These are phyloP conservation scores for Neria commutata DNA, from an alignment of 2,888 invertebrate species.

Conservation along the genomic window DNA sequence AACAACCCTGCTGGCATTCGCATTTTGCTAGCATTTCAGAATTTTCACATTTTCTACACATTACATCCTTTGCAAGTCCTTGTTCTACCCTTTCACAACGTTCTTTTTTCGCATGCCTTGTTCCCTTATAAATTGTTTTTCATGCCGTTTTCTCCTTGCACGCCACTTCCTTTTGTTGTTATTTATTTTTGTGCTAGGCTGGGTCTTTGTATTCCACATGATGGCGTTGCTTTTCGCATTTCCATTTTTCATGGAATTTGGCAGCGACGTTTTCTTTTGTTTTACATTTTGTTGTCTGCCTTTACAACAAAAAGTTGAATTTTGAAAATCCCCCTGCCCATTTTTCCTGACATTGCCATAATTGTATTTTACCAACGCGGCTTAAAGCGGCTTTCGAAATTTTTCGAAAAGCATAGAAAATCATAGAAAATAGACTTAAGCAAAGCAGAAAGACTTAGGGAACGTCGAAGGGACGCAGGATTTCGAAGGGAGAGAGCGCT, in stretches of 20 bases:
- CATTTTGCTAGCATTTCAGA: not conserved
- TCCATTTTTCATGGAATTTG: constrained; percentile 36
- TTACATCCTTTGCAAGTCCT: no score
- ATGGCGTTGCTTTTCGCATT: constrained; percentile 22
- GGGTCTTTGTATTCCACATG: constrained; percentile 18
- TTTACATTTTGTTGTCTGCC: constrained; percentile 37
- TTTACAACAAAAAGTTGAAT: not conserved
- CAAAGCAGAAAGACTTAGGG: no score
- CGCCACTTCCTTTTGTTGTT: constrained; percentile 7
- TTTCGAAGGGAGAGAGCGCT: no score
- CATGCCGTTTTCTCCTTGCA: not conserved
- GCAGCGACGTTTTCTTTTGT: constrained; percentile 28
- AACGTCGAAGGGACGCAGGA: no score
- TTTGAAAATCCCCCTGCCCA: no score
- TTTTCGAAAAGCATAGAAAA: no score
- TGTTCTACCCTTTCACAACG: constrained; percentile 8
- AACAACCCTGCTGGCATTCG: constrained; percentile 7
- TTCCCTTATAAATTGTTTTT: not conserved
- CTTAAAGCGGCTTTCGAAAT: constrained; percentile 37
- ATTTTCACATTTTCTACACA: constrained; percentile 25
- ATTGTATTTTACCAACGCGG: constrained; percentile 48
- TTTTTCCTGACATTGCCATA: no score
- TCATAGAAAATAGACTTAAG: no score
- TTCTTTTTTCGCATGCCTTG: not conserved
- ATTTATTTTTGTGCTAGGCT: constrained; percentile 14